Conservation (phyloP, 1,140 invertebrate genomes). For the Brachionus koreanus region DNA sequence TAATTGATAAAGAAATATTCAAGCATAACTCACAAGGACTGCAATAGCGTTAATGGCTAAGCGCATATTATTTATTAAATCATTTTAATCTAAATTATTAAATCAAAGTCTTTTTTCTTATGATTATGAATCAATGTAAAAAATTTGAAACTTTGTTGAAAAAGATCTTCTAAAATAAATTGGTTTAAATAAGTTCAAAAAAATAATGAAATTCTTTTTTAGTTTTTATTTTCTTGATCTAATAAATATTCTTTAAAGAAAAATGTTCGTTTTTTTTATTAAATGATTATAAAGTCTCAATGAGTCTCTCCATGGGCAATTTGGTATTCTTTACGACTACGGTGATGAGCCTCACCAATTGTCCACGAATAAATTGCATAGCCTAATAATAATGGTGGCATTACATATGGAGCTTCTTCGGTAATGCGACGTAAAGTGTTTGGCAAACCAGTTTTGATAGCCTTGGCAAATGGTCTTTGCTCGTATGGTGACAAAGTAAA, state of each 20-base stretch:
- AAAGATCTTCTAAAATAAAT: no score
- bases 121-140: no score
- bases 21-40: no score
- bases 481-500: conserved; percentile 43
- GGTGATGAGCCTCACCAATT: not conserved
- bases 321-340: conserved; percentile 28
- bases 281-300: not conserved
- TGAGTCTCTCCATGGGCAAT: not conserved
- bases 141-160: no score
- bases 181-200: not conserved
- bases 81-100: no score
- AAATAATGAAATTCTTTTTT: not conserved
- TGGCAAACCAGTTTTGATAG: conserved; percentile 38
- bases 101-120: no score
- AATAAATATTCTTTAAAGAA: not conserved
- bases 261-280: not conserved
- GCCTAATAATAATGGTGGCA: conserved; percentile 33
- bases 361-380: conserved; percentile 40
- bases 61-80: no score
- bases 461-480: conserved; percentile 43
- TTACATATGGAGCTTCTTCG: conserved; percentile 43
- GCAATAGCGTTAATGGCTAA: no score
- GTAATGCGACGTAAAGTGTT: conserved; percentile 22
- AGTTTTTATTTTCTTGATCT: not conserved
- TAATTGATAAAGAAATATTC: no score